These are phyloP conservation scores for Pavo muticus DNA, from an alignment of 2,113 vertebrate species.

Conservation along the genomic window DNA sequence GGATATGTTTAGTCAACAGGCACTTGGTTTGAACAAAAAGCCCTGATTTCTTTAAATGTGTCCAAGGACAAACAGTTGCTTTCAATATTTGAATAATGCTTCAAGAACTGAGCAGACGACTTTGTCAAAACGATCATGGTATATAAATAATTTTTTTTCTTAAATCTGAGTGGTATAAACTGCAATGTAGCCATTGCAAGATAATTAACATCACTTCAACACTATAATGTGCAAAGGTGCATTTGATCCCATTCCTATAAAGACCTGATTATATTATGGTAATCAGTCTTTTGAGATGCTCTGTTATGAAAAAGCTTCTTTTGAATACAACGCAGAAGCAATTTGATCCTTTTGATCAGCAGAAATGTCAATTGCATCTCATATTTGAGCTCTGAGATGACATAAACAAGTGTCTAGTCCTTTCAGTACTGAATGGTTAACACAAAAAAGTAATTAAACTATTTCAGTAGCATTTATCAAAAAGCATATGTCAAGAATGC, in stretches of 20 bases:
- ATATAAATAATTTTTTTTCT: not conserved
- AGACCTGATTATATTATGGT: constrained; percentile 33
- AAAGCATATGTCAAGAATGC: not conserved
- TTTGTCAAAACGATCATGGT: not conserved
- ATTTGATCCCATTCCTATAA: constrained; percentile 36
- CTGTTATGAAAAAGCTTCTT: not conserved
- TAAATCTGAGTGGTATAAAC: not conserved
- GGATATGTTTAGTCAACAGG: not conserved
- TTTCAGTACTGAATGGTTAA: constrained; percentile 22
- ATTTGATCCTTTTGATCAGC: constrained; percentile 43
- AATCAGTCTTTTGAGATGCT: constrained; percentile 28
- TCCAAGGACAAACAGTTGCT: not conserved
- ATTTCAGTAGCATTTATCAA: constrained; percentile 27
- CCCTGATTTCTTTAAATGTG: not conserved
- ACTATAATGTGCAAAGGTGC: constrained; percentile 13
- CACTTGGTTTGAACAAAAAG: not conserved
- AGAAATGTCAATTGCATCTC: constrained; percentile 33
- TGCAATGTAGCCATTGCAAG: not conserved
- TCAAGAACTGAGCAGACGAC: not conserved
- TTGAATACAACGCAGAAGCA: constrained; percentile 24
- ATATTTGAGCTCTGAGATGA: not conserved
- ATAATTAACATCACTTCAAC: not conserved
- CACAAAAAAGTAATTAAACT: constrained; percentile 43
- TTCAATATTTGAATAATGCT: not conserved
- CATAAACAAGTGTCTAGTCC: constrained; percentile 22